Evolutionary conservation across 2,113 vertebrate species (phyloP).

Genomic region (Aegithalos caudatus): DNA sequence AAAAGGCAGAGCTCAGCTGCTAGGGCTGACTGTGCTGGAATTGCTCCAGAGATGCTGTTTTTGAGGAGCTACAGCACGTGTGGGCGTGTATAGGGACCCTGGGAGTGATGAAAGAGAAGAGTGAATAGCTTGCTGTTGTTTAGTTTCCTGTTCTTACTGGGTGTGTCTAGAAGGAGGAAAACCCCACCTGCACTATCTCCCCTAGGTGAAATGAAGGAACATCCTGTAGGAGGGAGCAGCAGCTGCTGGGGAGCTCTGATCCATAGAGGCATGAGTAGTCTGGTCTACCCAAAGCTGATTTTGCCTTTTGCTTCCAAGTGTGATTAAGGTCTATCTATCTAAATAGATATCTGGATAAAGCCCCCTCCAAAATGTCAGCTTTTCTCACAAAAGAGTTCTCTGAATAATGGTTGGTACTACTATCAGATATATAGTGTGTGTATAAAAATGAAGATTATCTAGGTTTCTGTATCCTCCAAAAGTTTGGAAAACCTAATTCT

Average conservation of each 20-base stretch:
- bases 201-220: background rate
- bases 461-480: background rate
- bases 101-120: background rate
- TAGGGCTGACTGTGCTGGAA: background rate
- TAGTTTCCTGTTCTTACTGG: background rate
- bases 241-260: background rate
- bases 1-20: background rate
- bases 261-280: background rate
- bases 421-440: background rate
- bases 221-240: background rate
- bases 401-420: background rate
- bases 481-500: background rate
- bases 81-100: fast-evolving
- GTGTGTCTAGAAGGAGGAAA: background rate
- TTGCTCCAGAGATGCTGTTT: background rate
- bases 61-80: background rate
- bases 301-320: background rate
- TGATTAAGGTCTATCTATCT: background rate
- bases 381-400: background rate
- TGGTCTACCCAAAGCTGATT: background rate
- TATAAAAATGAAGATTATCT: background rate
- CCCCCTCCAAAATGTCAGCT: fast-evolving
- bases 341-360: background rate
- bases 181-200: background rate
- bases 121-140: background rate